Conservation (phyloP, 1,140 invertebrate genomes). For the Platyscapa corneri region DNA sequence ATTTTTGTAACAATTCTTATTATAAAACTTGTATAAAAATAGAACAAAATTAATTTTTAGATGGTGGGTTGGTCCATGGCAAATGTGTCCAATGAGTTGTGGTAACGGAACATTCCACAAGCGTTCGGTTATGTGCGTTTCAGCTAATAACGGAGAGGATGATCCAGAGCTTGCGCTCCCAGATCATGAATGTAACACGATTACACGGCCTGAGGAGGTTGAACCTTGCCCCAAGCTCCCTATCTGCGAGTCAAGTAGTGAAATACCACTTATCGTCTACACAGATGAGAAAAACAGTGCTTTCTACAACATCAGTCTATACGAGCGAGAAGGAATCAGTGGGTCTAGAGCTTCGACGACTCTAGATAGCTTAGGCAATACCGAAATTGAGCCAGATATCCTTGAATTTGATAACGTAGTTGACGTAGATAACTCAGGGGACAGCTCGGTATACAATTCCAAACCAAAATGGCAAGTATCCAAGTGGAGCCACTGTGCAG, state of each 20-base stretch:
- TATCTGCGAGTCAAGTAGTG: slow-evolving; percentile 70
- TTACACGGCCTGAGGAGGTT: slow-evolving; percentile 77
- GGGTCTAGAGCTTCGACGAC: background rate
- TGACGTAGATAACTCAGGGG: slow-evolving; percentile 58
- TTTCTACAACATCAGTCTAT: slow-evolving; percentile 66
- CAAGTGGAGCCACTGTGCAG: slow-evolving; percentile 62
- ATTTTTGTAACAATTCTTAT: too few relatives aligned
- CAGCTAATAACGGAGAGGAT: slow-evolving; percentile 77
- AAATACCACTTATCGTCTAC: slow-evolving; percentile 61
- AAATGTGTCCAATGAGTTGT: slow-evolving; percentile 86
- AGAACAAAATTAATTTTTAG: slow-evolving; percentile 60
- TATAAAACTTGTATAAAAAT: too few relatives aligned
- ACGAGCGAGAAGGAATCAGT: slow-evolving; percentile 54
- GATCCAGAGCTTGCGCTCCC: slow-evolving; percentile 79
- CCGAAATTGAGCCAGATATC: slow-evolving; percentile 64
- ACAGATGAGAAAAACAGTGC: slow-evolving; percentile 61
- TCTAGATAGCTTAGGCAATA: slow-evolving; percentile 44
- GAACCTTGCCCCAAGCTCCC: slow-evolving; percentile 79
- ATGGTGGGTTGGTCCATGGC: slow-evolving; percentile 90
- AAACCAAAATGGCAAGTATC: slow-evolving; percentile 67
- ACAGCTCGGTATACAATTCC: slow-evolving; percentile 63
- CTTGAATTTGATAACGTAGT: slow-evolving; percentile 68
- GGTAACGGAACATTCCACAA: slow-evolving; percentile 77
- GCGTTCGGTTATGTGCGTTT: slow-evolving; percentile 84
- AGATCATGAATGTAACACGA: slow-evolving; percentile 79